phyloP scores from a whole-genome alignment of 1,140 invertebrate species.

The Venustaconcha ellipsiformis region DNA sequence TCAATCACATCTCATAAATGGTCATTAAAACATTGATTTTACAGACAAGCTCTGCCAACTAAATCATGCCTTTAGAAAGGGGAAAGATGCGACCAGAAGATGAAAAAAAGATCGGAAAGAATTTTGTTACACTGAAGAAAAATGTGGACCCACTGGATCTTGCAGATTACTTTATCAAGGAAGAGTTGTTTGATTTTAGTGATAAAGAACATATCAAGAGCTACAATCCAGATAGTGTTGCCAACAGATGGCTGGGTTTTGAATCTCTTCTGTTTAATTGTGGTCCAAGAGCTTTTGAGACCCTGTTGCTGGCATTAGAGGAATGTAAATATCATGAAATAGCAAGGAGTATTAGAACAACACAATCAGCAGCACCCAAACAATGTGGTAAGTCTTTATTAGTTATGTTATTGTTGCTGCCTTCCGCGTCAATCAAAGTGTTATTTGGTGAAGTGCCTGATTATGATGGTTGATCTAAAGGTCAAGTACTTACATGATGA shows the following conservation, averaged over 20 bases:
- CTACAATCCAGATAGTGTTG: slow-evolving; percentile 24
- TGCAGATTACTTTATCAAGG: slow-evolving; percentile 18
- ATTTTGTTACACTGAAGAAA: slow-evolving; percentile 13
- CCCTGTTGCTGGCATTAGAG: slow-evolving; percentile 14
- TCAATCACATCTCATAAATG: no score
- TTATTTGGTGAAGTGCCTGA: no score
- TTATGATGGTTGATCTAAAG: no score
- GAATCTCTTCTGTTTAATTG: slow-evolving; percentile 16
- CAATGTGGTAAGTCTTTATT: no score
- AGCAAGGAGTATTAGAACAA: no score
- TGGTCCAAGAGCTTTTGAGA: slow-evolving; percentile 11
- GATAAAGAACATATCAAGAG: slow-evolving; percentile 23
- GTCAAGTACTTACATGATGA: no score
- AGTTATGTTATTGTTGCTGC: no score
- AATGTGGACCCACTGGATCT: slow-evolving; percentile 27
- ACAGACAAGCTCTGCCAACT: background rate
- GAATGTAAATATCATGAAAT: background rate
- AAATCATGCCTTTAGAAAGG: background rate
- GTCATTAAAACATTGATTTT: no score
- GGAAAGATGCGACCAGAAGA: slow-evolving; percentile 12
- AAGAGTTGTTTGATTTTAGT: slow-evolving; percentile 26
- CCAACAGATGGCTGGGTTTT: slow-evolving; percentile 25
- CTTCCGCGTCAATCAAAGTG: no score
- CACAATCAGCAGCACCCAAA: no score
- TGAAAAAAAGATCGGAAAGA: slow-evolving; percentile 22